Percentiles rank a stretch among this genome's conserved stretches.
Conservation (phyloP, 2,797 vertebrate species). For the Halcyon badia region DNA sequence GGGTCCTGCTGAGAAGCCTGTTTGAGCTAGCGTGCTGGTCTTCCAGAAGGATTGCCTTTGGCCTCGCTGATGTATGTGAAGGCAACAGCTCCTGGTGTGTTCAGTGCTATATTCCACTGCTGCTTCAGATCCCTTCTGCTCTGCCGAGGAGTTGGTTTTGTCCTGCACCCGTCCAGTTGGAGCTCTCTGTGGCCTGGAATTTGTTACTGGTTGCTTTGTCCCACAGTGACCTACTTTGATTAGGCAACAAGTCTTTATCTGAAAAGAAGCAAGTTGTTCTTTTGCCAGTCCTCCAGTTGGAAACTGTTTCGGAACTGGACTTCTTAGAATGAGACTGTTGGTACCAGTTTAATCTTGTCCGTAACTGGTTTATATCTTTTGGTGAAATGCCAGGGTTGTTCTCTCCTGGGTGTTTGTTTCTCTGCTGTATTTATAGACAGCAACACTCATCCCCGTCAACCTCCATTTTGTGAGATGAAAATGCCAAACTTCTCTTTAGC, state of each 20-base stretch:
- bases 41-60: background rate
- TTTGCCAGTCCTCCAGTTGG: slow-evolving; percentile 16
- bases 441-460: slow-evolving; percentile 40
- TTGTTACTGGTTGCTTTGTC: background rate
- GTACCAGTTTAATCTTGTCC: slow-evolving; percentile 51
- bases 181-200: background rate
- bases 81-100: background rate
- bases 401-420: slow-evolving; percentile 58
- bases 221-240: slow-evolving; percentile 48
- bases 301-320: slow-evolving; percentile 2
- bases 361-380: slow-evolving; percentile 26
- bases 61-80: background rate
- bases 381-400: slow-evolving; percentile 51
- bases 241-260: slow-evolving; percentile 25
- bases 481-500: slow-evolving; percentile 36
- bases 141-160: background rate
- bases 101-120: background rate
- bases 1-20: background rate
- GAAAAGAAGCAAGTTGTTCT: slow-evolving; percentile 14
- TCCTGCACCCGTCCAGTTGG: background rate
- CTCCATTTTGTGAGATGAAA: slow-evolving; percentile 29
- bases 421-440: slow-evolving; percentile 61
- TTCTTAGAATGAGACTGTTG: slow-evolving; percentile 60
- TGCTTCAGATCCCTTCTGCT: background rate
- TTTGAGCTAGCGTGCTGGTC: background rate